Evolutionary conservation across 2,113 vertebrate genomes (phyloP).

Genomic region (Thalassarche chlororhynchos): DNA sequence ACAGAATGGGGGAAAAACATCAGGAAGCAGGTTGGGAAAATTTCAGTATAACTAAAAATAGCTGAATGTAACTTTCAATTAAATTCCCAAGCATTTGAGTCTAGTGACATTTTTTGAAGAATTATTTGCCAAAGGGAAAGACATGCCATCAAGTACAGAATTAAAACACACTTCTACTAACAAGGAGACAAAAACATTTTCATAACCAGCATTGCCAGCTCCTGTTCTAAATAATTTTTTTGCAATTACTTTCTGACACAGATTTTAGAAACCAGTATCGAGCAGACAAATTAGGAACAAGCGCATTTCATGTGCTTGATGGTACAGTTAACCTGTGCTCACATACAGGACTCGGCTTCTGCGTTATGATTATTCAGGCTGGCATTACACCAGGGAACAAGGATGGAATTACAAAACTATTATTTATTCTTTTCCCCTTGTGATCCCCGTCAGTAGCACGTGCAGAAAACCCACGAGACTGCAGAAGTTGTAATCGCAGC

Average conservation of each 20-base stretch:
- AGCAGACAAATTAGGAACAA: not conserved
- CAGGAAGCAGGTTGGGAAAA: not conserved
- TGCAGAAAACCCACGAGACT: not conserved
- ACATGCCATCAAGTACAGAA: not conserved
- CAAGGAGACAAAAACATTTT: not conserved
- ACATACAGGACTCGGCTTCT: not conserved
- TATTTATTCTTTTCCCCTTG: not conserved
- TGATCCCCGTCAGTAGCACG: not conserved
- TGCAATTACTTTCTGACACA: not conserved
- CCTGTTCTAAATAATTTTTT: not conserved
- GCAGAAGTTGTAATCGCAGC: not conserved
- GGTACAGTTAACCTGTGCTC: not conserved
- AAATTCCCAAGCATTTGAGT: not conserved
- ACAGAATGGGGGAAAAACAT: not conserved
- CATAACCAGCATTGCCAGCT: not conserved
- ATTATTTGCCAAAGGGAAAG: not conserved
- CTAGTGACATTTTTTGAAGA: not conserved
- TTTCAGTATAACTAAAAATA: not conserved
- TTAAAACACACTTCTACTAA: not conserved
- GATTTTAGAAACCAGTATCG: not conserved
- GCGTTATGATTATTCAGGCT: not conserved
- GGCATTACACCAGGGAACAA: not conserved
- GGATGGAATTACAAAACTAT: not conserved
- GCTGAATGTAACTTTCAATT: not conserved
- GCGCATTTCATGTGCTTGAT: rapidly evolving